These are phyloP conservation scores for Limenitis camilla DNA, from an alignment of 2,888 invertebrate genomes.

Conservation along the genomic window DNA sequence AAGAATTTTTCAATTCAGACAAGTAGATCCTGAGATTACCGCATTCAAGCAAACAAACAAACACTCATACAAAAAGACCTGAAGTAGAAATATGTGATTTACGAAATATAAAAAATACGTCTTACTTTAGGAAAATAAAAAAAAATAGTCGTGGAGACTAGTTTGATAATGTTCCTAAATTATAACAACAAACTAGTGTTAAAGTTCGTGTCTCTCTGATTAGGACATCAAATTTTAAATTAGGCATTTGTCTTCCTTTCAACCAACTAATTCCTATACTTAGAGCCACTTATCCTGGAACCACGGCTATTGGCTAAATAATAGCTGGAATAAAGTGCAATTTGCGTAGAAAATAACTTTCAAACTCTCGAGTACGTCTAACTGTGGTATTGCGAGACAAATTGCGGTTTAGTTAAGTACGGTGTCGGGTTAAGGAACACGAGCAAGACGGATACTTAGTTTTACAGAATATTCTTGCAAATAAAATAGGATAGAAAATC, in stretches of 20 bases:
- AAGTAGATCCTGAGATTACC: too few relatives aligned
- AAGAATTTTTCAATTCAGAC: too few relatives aligned
- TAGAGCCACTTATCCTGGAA: not conserved
- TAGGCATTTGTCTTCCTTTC: not conserved
- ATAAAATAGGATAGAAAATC: too few relatives aligned
- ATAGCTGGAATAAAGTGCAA: constrained; percentile 7
- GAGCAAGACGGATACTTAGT: not conserved
- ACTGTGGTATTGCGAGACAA: constrained; percentile 6
- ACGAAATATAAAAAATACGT: too few relatives aligned
- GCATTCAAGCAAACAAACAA: too few relatives aligned
- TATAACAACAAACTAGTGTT: too few relatives aligned
- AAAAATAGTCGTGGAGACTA: too few relatives aligned
- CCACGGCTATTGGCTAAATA: not conserved
- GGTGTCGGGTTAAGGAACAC: constrained; percentile 4
- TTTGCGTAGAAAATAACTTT: constrained; percentile 12
- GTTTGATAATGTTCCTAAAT: too few relatives aligned
- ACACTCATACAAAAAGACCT: too few relatives aligned
- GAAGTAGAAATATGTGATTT: too few relatives aligned
- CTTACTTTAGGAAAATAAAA: too few relatives aligned
- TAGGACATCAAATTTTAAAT: not conserved
- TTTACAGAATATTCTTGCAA: not conserved
- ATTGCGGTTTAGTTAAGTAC: constrained; percentile 8
- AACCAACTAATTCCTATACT: not conserved
- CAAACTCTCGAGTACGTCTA: constrained; percentile 1
- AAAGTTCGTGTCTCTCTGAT: too few relatives aligned